phyloP scores from a whole-genome alignment of 2,888 invertebrate species.

The Tromatobia lineatoria region DNA sequence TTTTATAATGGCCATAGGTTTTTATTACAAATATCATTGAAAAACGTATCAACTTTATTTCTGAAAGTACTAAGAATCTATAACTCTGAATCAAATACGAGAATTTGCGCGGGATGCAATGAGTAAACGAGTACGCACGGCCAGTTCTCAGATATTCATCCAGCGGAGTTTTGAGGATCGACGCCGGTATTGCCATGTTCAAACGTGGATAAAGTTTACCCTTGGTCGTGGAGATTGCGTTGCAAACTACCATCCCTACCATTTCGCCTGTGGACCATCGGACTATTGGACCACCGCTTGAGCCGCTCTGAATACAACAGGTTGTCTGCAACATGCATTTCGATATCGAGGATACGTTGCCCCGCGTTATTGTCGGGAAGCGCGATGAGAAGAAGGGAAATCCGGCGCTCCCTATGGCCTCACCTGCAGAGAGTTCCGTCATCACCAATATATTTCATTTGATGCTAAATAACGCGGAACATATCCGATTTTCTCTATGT shows the following conservation, averaged over 20 bases:
- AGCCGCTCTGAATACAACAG: slow-evolving; percentile 89
- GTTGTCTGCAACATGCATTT: slow-evolving; percentile 88
- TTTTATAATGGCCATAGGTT: too few species aligned
- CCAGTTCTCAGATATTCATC: slow-evolving; percentile 85
- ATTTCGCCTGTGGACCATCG: slow-evolving; percentile 85
- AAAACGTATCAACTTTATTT: too few species aligned
- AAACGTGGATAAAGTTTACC: slow-evolving; percentile 87
- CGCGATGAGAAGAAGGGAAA: slow-evolving; percentile 88
- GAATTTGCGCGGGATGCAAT: not conserved
- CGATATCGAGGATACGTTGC: slow-evolving; percentile 87
- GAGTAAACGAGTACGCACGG: slow-evolving; percentile 81
- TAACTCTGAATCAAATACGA: not conserved
- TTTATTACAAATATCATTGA: too few species aligned
- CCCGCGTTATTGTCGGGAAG: slow-evolving; percentile 86
- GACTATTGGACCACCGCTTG: slow-evolving; percentile 89
- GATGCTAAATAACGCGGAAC: too few species aligned
- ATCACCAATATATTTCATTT: not conserved
- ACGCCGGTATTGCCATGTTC: slow-evolving; percentile 88
- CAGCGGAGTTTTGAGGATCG: slow-evolving; percentile 84
- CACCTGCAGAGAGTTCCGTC: slow-evolving; percentile 85
- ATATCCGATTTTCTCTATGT: too few species aligned
- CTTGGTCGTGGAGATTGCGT: slow-evolving; percentile 86
- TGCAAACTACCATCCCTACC: slow-evolving; percentile 88
- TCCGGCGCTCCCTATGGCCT: slow-evolving; percentile 87
- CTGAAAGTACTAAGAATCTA: too few species aligned